These are phyloP conservation scores for Athene noctua DNA, from an alignment of 2,113 vertebrate genomes.

Conservation along the genomic window DNA sequence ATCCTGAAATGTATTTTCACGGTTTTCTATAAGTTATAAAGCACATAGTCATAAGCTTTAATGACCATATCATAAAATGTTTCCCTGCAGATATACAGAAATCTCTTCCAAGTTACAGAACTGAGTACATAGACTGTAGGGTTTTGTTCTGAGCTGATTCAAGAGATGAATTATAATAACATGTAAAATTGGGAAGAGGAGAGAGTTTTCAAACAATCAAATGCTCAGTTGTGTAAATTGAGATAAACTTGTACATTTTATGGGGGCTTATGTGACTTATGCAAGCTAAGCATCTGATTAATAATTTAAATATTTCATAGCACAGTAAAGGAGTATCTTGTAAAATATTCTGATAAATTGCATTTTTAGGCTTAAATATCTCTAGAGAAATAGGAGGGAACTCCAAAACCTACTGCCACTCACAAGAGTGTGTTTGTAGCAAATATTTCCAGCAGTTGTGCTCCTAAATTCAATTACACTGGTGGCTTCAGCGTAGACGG, in stretches of 20 bases:
- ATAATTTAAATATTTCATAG: background rate
- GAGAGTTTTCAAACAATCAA: background rate
- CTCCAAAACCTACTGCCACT: background rate
- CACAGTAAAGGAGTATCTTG: background rate
- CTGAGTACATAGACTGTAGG: background rate
- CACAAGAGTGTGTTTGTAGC: background rate
- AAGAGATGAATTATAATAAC: background rate
- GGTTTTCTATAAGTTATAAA: background rate
- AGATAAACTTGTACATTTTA: background rate
- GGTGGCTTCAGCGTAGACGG: background rate
- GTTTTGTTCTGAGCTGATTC: background rate
- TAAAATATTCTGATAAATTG: background rate
- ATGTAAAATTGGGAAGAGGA: background rate
- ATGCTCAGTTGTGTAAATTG: background rate
- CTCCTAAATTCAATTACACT: constrained; percentile 12
- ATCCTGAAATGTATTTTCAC: background rate
- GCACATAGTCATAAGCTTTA: background rate
- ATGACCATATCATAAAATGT: background rate
- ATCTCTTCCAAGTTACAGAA: background rate
- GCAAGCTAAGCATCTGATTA: background rate
- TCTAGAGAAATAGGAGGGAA: background rate
- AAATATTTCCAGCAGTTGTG: background rate
- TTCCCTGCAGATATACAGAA: background rate
- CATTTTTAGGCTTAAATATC: background rate
- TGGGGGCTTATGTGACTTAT: background rate